Percentiles rank a stretch among this genome's conserved stretches.
These are phyloP conservation scores for Dinomys branickii DNA, from an alignment of 2,113 vertebrate species.

Conservation along the genomic window DNA sequence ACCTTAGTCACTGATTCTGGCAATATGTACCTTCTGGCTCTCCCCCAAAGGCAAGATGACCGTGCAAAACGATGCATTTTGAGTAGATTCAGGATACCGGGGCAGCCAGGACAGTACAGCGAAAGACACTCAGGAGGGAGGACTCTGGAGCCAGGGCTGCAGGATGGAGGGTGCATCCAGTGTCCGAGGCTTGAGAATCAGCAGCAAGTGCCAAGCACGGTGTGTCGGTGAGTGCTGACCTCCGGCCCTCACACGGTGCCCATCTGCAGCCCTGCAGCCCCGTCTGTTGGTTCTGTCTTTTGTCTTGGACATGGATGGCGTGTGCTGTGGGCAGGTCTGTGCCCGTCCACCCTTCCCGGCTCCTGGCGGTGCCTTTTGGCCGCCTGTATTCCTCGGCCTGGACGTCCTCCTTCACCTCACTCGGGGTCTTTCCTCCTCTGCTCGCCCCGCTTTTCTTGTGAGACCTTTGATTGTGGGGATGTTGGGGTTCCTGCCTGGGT, in stretches of 20 bases:
- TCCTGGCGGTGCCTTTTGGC: neutral
- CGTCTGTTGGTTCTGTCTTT: neutral
- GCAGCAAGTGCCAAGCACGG: neutral
- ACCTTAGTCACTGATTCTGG: neutral
- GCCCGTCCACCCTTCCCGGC: neutral
- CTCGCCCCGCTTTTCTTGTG: neutral
- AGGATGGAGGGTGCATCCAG: neutral
- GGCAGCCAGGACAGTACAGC: neutral
- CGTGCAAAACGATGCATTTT: neutral
- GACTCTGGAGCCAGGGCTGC: neutral
- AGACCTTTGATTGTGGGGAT: neutral
- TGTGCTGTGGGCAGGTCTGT: rapidly evolving
- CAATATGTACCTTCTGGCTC: neutral
- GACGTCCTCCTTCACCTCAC: neutral
- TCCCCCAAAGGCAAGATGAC: neutral
- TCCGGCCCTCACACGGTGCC: neutral
- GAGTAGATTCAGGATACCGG: neutral
- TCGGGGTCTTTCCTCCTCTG: neutral
- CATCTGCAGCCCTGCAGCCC: rapidly evolving
- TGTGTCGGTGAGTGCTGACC: neutral
- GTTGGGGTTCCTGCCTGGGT: neutral
- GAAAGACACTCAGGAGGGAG: neutral
- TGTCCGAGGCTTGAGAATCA: neutral
- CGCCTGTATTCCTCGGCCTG: neutral
- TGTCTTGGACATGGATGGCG: neutral